Evolutionary conservation across 2,113 vertebrate genomes (phyloP).

Genomic region (Chlorodrepanis virens): DNA sequence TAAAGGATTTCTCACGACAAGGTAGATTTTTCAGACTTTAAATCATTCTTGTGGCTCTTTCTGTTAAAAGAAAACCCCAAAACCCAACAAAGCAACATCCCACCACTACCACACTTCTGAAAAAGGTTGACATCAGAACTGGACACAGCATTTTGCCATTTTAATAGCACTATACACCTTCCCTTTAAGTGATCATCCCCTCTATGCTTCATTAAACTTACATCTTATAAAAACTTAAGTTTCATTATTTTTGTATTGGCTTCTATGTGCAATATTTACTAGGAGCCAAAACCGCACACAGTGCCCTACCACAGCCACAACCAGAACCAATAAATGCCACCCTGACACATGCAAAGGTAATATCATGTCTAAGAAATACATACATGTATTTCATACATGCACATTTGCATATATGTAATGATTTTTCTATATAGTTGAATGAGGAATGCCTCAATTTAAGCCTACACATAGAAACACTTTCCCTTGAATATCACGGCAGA

Average conservation of each 20-base stretch:
- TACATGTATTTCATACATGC: not conserved
- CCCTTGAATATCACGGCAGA: not conserved
- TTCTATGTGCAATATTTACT: not conserved
- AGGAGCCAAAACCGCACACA: not conserved
- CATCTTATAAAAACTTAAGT: not conserved
- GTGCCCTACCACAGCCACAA: not conserved
- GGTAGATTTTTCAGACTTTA: not conserved
- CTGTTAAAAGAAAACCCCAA: not conserved
- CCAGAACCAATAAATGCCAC: not conserved
- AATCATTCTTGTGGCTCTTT: not conserved
- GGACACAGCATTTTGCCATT: not conserved
- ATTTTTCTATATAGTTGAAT: conserved; percentile 32
- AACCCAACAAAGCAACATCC: not conserved
- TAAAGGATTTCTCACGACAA: not conserved
- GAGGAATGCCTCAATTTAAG: conserved; percentile 7
- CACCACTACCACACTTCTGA: not conserved
- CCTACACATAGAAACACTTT: not conserved
- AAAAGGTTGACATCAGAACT: not conserved
- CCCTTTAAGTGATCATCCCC: not conserved
- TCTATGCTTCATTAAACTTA: not conserved
- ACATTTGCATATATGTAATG: not conserved
- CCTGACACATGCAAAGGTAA: not conserved
- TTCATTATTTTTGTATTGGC: not conserved
- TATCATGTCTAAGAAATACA: not conserved
- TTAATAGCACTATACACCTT: not conserved